Percentiles rank a stretch among this genome's conserved stretches.
Evolutionary conservation across 2,113 vertebrate species (phyloP).

Genomic region (Tinamus guttatus): DNA sequence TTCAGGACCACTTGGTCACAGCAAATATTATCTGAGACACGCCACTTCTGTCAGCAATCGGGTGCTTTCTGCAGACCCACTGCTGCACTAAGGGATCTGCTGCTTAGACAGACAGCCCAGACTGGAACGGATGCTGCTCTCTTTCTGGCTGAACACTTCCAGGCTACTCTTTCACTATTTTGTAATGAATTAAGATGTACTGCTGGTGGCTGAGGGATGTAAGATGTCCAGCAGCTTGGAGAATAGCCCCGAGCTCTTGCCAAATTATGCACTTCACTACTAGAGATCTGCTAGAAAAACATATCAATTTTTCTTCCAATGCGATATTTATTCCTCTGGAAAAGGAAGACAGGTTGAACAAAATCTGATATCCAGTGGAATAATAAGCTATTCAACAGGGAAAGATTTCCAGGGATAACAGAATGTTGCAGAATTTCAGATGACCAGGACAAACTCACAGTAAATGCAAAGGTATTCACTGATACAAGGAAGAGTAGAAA

Average conservation of each 20-base stretch:
- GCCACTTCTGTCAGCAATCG: not conserved
- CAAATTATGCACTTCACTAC: constrained; percentile 43
- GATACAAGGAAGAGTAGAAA: not conserved
- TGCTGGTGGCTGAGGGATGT: constrained; percentile 22
- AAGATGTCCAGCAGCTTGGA: constrained; percentile 19
- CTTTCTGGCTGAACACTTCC: not conserved
- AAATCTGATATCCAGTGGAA: constrained; percentile 33
- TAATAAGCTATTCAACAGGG: not conserved
- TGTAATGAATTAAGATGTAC: constrained; percentile 46
- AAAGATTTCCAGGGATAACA: not conserved
- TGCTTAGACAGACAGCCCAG: not conserved
- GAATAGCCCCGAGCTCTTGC: constrained; percentile 55
- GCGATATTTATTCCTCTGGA: constrained; percentile 9
- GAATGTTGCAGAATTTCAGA: not conserved
- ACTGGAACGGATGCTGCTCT: not conserved
- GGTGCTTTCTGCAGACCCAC: not conserved
- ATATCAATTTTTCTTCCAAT: constrained; percentile 4
- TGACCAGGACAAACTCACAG: not conserved
- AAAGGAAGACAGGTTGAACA: constrained; percentile 21
- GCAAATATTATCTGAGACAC: not conserved
- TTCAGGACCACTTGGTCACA: not conserved
- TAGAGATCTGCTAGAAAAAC: constrained; percentile 58
- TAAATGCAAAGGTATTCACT: not conserved
- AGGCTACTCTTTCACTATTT: not conserved
- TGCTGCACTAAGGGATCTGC: not conserved